A percentile compares a stretch with the other conserved stretches of the same genome.
phyloP scores from a whole-genome alignment of 2,888 invertebrate genomes.

The Calameuta idolon region DNA sequence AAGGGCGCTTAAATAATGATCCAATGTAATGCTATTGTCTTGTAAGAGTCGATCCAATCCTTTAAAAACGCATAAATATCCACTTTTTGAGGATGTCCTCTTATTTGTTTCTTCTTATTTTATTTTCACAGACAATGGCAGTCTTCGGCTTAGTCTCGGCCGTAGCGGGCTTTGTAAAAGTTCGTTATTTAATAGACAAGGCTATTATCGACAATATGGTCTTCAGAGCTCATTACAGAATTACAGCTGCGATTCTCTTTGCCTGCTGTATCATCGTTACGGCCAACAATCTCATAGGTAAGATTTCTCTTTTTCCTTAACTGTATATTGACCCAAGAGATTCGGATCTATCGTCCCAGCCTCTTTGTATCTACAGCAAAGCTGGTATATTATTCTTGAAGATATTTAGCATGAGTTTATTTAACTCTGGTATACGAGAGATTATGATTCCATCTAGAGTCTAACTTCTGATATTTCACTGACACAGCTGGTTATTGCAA shows the following conservation, averaged over 20 bases:
- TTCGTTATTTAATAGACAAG: conserved; percentile 88
- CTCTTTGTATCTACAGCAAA: background rate
- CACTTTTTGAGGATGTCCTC: no score
- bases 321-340: background rate
- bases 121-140: conserved; percentile 72
- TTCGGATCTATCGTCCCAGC: background rate
- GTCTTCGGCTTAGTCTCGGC: conserved; percentile 88
- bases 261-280: conserved; percentile 89
- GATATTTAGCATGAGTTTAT: background rate
- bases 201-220: conserved; percentile 91
- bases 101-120: conserved; percentile 9
- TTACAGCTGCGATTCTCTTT: conserved; percentile 88
- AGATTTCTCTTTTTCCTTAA: conserved; percentile 57
- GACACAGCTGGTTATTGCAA: background rate
- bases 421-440: background rate
- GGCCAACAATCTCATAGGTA: conserved; percentile 91
- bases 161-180: conserved; percentile 91
- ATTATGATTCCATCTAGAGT: background rate
- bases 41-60: background rate
- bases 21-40: background rate
- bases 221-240: conserved; percentile 89
- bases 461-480: background rate
- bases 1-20: background rate
- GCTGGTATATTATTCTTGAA: background rate
- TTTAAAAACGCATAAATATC: no score